A percentile compares a stretch with the other conserved stretches of the same genome.
phyloP scores from a whole-genome alignment of 2,888 invertebrate species.

The Aleiodes testaceus region DNA sequence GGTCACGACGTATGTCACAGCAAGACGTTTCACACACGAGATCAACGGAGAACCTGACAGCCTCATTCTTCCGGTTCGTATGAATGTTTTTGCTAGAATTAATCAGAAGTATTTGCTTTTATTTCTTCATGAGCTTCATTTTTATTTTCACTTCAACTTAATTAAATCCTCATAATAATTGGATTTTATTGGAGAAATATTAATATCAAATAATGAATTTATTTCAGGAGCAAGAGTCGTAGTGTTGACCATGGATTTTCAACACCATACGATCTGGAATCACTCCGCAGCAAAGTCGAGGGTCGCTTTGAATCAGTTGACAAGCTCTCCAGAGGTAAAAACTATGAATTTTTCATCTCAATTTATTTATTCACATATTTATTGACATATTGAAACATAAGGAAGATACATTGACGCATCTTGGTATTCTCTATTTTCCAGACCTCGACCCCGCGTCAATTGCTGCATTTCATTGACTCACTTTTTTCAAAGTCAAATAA shows the following conservation, averaged over 20 bases:
- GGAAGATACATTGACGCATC: constrained; percentile 18
- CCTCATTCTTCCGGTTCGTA: constrained; percentile 69
- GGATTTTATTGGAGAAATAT: background rate
- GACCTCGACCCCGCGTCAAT: constrained; percentile 56
- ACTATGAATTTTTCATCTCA: constrained; percentile 45
- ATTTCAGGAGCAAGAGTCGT: constrained; percentile 89
- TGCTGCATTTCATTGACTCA: constrained; percentile 67
- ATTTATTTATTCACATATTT: constrained; percentile 1
- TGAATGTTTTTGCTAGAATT: constrained; percentile 45
- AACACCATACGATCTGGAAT: constrained; percentile 89
- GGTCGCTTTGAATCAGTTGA: constrained; percentile 87
- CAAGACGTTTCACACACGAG: constrained; percentile 77
- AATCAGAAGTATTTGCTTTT: constrained; percentile 18
- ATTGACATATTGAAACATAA: background rate
- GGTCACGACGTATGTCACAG: constrained; percentile 91
- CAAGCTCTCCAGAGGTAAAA: constrained; percentile 76
- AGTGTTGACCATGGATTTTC: constrained; percentile 93
- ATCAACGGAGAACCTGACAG: constrained; percentile 68
- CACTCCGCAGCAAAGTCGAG: constrained; percentile 89
- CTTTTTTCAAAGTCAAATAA: constrained; percentile 63
- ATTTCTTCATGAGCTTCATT: constrained; percentile 15
- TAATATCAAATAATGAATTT: constrained; percentile 30
- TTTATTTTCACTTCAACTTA: constrained; percentile 5
- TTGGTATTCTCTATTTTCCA: background rate
- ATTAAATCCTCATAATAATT: constrained; percentile 3